Conservation (phyloP, 2,797 vertebrate genomes). For the Cossypha heuglini region DNA sequence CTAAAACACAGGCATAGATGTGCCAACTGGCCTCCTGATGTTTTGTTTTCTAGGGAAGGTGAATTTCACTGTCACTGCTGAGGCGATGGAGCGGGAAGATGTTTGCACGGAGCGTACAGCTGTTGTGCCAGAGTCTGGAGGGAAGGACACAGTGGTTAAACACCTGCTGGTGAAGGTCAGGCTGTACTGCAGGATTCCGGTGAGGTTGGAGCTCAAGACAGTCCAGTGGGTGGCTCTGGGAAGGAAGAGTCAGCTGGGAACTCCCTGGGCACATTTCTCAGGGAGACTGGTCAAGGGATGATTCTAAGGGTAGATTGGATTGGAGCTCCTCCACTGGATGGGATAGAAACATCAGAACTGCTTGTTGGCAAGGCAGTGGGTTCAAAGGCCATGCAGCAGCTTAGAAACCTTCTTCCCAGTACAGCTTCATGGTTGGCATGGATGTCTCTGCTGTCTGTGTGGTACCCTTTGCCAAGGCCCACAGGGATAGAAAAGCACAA, state of each 20-base stretch:
- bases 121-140: conserved; percentile 42
- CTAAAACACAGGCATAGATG: accelerated
- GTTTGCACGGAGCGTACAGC: not conserved
- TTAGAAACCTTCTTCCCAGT: not conserved
- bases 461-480: not conserved
- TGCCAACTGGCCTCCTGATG: not conserved
- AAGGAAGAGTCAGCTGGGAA: not conserved
- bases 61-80: conserved; percentile 63
- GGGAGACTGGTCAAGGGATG: not conserved
- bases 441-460: not conserved
- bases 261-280: not conserved
- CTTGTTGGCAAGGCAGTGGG: not conserved
- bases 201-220: accelerated
- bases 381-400: not conserved
- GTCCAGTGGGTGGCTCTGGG: not conserved
- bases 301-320: not conserved
- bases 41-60: conserved; percentile 45
- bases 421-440: no score
- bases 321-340: accelerated
- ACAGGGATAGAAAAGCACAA: not conserved
- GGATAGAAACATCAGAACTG: not conserved
- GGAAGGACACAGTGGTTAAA: conserved; percentile 60
- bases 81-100: not conserved
- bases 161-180: conserved; percentile 70
- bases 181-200: not conserved